Base-by-base conservation (phyloP, 2,113 vertebrate genomes). In the Gasterosteus nipponicus region DNA sequence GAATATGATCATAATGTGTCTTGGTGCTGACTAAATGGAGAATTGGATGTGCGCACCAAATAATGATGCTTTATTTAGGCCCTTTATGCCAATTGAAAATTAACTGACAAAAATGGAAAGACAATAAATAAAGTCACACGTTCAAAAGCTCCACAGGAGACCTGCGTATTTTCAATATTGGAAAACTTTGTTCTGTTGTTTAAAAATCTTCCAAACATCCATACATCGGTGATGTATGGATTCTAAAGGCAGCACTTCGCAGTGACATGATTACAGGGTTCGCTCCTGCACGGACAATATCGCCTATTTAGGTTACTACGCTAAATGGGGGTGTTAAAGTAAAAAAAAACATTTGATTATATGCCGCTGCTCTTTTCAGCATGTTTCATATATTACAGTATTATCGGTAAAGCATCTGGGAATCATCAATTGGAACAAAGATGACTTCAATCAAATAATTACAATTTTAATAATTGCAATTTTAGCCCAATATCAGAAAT, bases 161-260 rank as follows among this genome's bases (percentile, higher is more conserved):
- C 46, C 61, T 7, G 19, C 8, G 51, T 39, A 41, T 31, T 74
- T 51, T n/a, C 57, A 63, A 65, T 33, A 47, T 65, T 39, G 7
- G 35, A 38, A 4, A 38, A 38, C 5, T 67, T 39, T 69, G 62
- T 49, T 59, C 41, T 59, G 54, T 54, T 69, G 39, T 46, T 38
- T 6, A 35, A 69, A 54, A 2, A 66, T 72, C 62, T 75, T 53
- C 33, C 31, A 69, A 33, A 31, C 65, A 42, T 70, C 41, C 38
- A 53, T n/a, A n/a, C n/a, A 0, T 2, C n/a, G 54, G 56, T 75
- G 84, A 89, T 86, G 77, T 82, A 61, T 80, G 62, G 62, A 22
- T 68, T 61, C 18, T 64, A 42, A 69, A 46, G 54, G 69, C 75
- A 66, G 29, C 72, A n/a, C 63, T 69, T 66, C 42, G 35, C 59